Percentiles rank a stretch among this genome's conserved stretches.
Conservation (phyloP, 1,140 invertebrate species). For the Penaeus vannamei region DNA sequence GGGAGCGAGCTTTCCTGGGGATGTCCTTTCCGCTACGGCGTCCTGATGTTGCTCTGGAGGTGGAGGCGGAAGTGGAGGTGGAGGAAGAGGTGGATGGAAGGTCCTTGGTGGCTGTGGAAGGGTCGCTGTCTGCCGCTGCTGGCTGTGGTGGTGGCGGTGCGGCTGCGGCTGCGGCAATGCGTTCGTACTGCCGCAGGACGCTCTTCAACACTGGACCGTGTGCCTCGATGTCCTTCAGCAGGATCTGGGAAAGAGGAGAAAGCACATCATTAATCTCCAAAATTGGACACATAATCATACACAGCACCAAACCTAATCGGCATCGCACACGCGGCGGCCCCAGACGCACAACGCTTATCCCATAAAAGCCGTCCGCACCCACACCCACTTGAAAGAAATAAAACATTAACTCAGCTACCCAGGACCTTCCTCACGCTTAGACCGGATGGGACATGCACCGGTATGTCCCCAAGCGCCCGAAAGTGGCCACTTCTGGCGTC, state of each 20-base stretch:
- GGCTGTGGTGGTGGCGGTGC: constrained; percentile 9
- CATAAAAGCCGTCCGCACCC: no score
- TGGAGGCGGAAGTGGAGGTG: constrained; percentile 27
- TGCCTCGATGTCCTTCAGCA: constrained; percentile 87
- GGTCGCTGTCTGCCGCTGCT: constrained; percentile 29
- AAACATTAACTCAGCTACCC: no score
- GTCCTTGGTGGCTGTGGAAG: constrained; percentile 29
- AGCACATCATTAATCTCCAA: not conserved
- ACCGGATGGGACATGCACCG: no score
- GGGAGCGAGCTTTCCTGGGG: constrained; percentile 74
- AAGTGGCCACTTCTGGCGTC: no score
- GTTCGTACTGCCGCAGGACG: constrained; percentile 81
- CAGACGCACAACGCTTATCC: not conserved
- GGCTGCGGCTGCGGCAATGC: constrained; percentile 70
- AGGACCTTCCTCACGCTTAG: no score
- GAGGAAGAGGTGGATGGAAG: not conserved
- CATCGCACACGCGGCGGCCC: no score
- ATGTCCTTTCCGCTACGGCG: constrained; percentile 69
- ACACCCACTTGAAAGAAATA: no score
- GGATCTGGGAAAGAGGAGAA: constrained; percentile 77
- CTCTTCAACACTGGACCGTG: constrained; percentile 86
- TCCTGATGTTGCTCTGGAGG: constrained; percentile 65
- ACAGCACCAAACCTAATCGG: no score
- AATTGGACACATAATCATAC: not conserved
- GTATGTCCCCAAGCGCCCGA: no score